Evolutionary conservation across 2,797 vertebrate species (phyloP).

Genomic region (Acridotheres tristis): DNA sequence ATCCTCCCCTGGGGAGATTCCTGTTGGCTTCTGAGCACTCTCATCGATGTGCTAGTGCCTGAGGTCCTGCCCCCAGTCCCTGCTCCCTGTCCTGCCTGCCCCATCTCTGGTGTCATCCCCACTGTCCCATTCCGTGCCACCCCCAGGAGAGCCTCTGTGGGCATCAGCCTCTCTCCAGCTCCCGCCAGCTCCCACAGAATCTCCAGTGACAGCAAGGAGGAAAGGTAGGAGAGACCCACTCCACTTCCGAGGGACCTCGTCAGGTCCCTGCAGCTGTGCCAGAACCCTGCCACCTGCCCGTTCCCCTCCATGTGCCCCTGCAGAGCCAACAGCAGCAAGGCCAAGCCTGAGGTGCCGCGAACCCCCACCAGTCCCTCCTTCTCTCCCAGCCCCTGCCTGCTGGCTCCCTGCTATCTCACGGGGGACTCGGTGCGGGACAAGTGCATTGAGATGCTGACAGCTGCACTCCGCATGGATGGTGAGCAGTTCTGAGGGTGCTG

Average conservation of each 20-base stretch:
- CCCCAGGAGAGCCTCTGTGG: slow-evolving; percentile 47
- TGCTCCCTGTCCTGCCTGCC: background rate
- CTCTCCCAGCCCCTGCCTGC: slow-evolving; percentile 58
- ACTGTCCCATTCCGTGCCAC: background rate
- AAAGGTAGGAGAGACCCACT: slow-evolving; percentile 75
- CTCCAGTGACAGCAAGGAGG: slow-evolving; percentile 62
- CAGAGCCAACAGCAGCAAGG: slow-evolving; percentile 79
- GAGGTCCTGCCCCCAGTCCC: background rate
- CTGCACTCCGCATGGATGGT: slow-evolving; percentile 90
- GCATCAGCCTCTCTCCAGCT: background rate
- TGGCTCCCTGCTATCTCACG: slow-evolving; percentile 85
- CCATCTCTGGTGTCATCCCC: background rate
- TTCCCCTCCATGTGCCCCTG: background rate
- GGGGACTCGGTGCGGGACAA: slow-evolving; percentile 93
- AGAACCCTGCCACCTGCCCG: background rate
- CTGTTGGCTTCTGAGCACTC: rapidly evolving
- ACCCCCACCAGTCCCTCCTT: slow-evolving; percentile 86
- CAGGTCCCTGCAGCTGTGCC: background rate
- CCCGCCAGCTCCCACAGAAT: slow-evolving; percentile 67
- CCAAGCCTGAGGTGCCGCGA: slow-evolving; percentile 78
- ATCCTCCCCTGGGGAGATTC: background rate
- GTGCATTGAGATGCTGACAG: slow-evolving; percentile 92
- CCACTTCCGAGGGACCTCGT: rapidly evolving
- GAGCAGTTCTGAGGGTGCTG: slow-evolving; percentile 4
- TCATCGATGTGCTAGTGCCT: background rate